phyloP scores from a whole-genome alignment of 1,140 invertebrate genomes.

The Bombyx mori region ASM3026992v2 NC_085118.1:11563001-11563500 shows the following conservation, averaged over 20 bases:
- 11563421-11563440: constrained; percentile 49
- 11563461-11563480: constrained; percentile 10
- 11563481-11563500: constrained; percentile 19
- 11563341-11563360: constrained; percentile 51
- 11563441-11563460: constrained; percentile 38
- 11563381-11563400: constrained; percentile 37
- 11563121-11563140: neutral
- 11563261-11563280: constrained; percentile 65
- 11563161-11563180: neutral
- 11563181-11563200: constrained; percentile 27
- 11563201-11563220: constrained; percentile 42
- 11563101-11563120: constrained; percentile 1
- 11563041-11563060: no score
- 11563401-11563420: constrained; percentile 49
- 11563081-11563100: neutral
- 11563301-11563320: constrained; percentile 30
- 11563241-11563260: constrained; percentile 68
- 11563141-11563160: neutral
- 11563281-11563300: constrained; percentile 39
- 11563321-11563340: constrained; percentile 55
- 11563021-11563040: no score
- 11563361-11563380: constrained; percentile 44
- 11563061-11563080: neutral
- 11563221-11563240: constrained; percentile 56
- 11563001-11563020: no score